Evolutionary conservation across 2,797 vertebrate species (phyloP).

Genomic region (Cirrhinus molitorella): DNA sequence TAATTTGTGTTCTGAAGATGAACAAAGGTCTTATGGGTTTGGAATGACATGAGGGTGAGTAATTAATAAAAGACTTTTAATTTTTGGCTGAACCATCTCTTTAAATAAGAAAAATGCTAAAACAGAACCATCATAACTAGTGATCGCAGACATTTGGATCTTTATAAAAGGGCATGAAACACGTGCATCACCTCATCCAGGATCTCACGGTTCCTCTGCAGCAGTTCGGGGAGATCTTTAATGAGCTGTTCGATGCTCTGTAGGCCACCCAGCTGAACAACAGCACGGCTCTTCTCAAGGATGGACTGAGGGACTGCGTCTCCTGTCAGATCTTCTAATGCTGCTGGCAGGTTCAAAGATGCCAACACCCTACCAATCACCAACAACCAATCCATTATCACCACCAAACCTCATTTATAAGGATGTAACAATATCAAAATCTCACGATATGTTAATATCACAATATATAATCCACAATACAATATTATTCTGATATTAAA

Average conservation of each 20-base stretch:
- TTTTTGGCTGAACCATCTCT: no score
- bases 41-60: no score
- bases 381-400: background rate
- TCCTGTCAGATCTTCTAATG: constrained; percentile 95
- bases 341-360: constrained; percentile 96
- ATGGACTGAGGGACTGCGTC: constrained; percentile 96
- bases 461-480: no score
- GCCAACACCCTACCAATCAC: constrained; percentile 86
- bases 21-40: no score
- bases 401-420: constrained; percentile 5
- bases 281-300: constrained; percentile 88
- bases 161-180: background rate
- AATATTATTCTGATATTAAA: no score
- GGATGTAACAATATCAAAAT: no score
- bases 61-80: no score
- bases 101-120: background rate
- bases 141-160: background rate
- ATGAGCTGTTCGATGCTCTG: constrained; percentile 95
- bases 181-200: constrained; percentile 85
- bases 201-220: constrained; percentile 96
- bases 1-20: no score
- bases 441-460: no score
- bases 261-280: constrained; percentile 92
- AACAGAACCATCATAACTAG: background rate
- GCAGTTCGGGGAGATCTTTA: constrained; percentile 92